Percentiles rank a stretch among this genome's conserved stretches.
phyloP scores from a whole-genome alignment of 2,113 vertebrate genomes.

The Steatornis caripensis region DNA sequence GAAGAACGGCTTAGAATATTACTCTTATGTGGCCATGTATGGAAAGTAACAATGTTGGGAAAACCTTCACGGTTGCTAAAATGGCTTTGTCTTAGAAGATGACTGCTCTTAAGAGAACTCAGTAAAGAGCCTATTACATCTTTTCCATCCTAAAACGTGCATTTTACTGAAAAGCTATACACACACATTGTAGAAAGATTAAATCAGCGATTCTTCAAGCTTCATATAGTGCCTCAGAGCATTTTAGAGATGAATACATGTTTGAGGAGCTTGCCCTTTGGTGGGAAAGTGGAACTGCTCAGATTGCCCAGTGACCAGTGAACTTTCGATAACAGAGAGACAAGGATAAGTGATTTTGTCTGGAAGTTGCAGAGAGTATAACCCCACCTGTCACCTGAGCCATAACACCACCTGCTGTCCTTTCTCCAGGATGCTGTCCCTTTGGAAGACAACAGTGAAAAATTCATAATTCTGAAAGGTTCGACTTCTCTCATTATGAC shows the following conservation, averaged over 20 bases:
- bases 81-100: not conserved
- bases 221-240: not conserved
- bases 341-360: not conserved
- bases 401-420: not conserved
- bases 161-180: not conserved
- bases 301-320: not conserved
- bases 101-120: not conserved
- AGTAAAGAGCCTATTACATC: not conserved
- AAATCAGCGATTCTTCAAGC: not conserved
- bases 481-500: slow-evolving; percentile 58
- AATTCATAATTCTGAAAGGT: not conserved
- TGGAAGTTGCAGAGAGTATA: not conserved
- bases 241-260: not conserved
- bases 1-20: not conserved
- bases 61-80: not conserved
- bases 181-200: not conserved
- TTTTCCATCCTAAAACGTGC: not conserved
- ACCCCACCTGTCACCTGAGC: not conserved
- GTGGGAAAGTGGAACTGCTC: not conserved
- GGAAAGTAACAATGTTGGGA: not conserved
- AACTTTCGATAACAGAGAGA: not conserved
- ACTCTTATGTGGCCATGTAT: not conserved
- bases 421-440: slow-evolving; percentile 58
- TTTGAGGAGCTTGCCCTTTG: not conserved
- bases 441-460: slow-evolving; percentile 35